Conservation (phyloP, 2,888 invertebrate genomes). For the Aleiodes testaceus region DNA sequence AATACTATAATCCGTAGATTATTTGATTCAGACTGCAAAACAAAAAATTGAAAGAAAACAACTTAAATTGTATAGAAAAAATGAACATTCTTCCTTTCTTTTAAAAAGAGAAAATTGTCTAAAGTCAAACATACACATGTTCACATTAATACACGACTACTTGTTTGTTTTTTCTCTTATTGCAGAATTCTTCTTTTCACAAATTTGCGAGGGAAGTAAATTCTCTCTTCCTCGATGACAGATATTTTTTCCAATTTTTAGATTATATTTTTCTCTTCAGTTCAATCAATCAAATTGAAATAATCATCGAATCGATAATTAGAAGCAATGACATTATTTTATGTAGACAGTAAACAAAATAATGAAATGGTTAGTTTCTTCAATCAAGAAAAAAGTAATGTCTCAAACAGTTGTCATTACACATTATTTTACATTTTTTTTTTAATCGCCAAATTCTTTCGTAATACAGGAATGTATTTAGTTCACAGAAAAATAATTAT, state of each 20-base stretch:
- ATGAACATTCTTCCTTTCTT: conserved; percentile 18
- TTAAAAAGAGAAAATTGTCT: conserved; percentile 30
- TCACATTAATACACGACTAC: conserved; percentile 38
- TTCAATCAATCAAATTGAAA: conserved; percentile 3
- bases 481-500: conserved; percentile 59
- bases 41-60: conserved; percentile 21
- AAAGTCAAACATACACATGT: conserved; percentile 36
- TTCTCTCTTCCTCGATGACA: not conserved
- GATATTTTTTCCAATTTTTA: not conserved
- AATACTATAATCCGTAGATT: conserved; percentile 11
- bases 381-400: conserved; percentile 33
- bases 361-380: not conserved
- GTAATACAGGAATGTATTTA: conserved; percentile 65
- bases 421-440: conserved; percentile 20
- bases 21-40: conserved; percentile 22
- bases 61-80: conserved; percentile 20
- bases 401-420: conserved; percentile 38
- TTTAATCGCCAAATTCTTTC: conserved; percentile 46
- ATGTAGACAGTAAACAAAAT: not conserved
- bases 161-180: not conserved
- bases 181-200: not conserved
- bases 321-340: not conserved
- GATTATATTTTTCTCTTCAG: no score
- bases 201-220: conserved; percentile 7
- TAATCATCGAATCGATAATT: conserved; percentile 10